Percentiles rank a stretch among this genome's conserved stretches.
Evolutionary conservation across 1,140 invertebrate species (phyloP).

Genomic region (Papilio polytes): DNA sequence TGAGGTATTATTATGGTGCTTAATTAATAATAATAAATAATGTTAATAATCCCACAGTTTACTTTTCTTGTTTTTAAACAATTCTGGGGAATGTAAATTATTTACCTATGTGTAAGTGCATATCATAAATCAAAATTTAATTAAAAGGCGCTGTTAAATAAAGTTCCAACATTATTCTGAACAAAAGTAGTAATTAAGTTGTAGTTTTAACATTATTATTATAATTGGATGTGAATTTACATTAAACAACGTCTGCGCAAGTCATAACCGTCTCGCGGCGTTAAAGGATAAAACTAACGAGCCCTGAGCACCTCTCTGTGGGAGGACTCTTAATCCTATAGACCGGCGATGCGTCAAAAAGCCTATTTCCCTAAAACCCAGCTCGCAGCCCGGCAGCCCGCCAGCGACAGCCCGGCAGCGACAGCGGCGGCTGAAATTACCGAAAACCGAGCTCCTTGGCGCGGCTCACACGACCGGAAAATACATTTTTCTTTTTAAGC

Average conservation of each 20-base stretch:
- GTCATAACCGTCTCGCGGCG: not conserved
- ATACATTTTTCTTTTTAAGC: constrained; percentile 51
- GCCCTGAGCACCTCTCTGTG: constrained; percentile 20
- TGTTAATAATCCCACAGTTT: too few relatives aligned
- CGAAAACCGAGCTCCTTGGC: constrained; percentile 43
- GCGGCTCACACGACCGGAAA: constrained; percentile 44
- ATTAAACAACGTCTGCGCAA: not conserved
- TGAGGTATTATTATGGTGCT: not conserved
- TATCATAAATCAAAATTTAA: too few relatives aligned
- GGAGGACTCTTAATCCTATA: constrained; percentile 31
- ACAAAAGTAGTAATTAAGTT: not conserved
- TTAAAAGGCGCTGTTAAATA: not conserved
- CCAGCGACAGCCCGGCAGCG: not conserved
- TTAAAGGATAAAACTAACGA: constrained; percentile 36
- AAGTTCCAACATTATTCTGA: not conserved
- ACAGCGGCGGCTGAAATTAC: constrained; percentile 41
- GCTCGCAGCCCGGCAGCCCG: constrained; percentile 32
- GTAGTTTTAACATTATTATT: not conserved
- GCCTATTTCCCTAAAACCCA: constrained; percentile 40
- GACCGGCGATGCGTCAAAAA: constrained; percentile 9
- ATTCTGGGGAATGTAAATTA: too few relatives aligned
- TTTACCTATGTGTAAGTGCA: too few relatives aligned
- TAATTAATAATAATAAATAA: not conserved
- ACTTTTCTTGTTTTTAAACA: too few relatives aligned
- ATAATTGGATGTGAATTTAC: not conserved